phyloP scores from a whole-genome alignment of 2,888 invertebrate species.

The Ochropleura plecta region DNA sequence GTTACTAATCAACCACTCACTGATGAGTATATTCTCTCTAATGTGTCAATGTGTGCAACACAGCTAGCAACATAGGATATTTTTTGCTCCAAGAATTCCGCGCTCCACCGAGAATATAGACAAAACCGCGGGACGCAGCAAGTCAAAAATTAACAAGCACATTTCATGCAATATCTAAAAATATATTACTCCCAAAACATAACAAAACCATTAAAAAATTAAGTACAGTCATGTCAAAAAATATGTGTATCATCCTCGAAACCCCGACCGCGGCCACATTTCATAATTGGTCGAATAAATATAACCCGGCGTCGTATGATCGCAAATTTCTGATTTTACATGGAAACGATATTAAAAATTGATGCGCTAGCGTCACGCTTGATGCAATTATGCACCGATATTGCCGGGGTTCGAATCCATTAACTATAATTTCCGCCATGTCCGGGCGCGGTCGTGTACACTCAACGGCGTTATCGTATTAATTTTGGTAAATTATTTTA shows the following conservation, averaged over 20 bases:
- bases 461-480: slow-evolving; percentile 52
- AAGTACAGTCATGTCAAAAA: slow-evolving; percentile 50
- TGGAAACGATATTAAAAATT: slow-evolving; percentile 72
- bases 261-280: slow-evolving; percentile 27
- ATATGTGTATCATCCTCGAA: slow-evolving; percentile 4
- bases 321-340: slow-evolving; percentile 61
- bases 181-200: slow-evolving; percentile 12
- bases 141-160: neutral
- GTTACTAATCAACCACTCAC: neutral
- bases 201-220: slow-evolving; percentile 46
- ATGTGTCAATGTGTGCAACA: too few species aligned
- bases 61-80: neutral
- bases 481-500: slow-evolving; percentile 47
- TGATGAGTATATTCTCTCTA: neutral
- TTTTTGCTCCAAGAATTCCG: neutral
- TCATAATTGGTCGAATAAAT: slow-evolving; percentile 56
- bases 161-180: slow-evolving; percentile 15
- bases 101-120: neutral
- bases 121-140: neutral
- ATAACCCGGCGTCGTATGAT: slow-evolving; percentile 39
- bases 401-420: slow-evolving; percentile 83
- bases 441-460: slow-evolving; percentile 59
- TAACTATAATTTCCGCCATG: slow-evolving; percentile 79
- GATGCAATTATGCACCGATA: slow-evolving; percentile 88
- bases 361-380: slow-evolving; percentile 69